These are phyloP conservation scores for Sciurus carolinensis DNA, from an alignment of 2,797 vertebrate genomes.

Conservation along the genomic window DNA sequence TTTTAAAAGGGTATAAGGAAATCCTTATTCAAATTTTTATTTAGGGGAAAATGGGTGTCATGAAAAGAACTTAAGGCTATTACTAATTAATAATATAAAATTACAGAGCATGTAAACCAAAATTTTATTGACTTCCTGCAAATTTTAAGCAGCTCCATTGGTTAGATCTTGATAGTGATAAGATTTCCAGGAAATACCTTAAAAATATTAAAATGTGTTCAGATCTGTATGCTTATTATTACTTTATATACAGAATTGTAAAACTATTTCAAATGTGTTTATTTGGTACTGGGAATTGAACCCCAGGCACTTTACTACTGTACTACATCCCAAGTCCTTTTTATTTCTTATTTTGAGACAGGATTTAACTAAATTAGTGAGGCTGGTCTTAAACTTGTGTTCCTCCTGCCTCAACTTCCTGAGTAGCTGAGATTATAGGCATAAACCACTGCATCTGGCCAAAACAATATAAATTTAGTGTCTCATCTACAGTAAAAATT, in stretches of 20 bases:
- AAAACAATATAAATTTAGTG: background rate
- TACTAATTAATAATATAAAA: conserved; percentile 74
- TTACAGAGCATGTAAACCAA: conserved; percentile 52
- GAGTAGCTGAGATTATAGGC: no score
- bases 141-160: conserved; percentile 60
- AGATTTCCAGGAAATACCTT: conserved; percentile 28
- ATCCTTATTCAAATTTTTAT: conserved; percentile 66
- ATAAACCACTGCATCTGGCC: no score
- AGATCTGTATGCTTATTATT: conserved; percentile 27
- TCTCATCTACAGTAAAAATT: conserved; percentile 6
- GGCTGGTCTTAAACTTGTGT: no score
- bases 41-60: conserved; percentile 29
- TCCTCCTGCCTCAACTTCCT: no score
- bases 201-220: conserved; percentile 14
- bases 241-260: conserved; percentile 19
- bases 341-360: no score
- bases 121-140: conserved; percentile 40
- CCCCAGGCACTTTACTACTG: no score
- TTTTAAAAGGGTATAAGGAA: conserved; percentile 50
- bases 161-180: conserved; percentile 48
- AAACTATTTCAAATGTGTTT: conserved; percentile 9
- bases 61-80: conserved; percentile 49
- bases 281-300: no score
- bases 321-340: no score
- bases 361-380: no score